Conservation (phyloP, 2,797 vertebrate species). For the Emys orbicularis region DNA sequence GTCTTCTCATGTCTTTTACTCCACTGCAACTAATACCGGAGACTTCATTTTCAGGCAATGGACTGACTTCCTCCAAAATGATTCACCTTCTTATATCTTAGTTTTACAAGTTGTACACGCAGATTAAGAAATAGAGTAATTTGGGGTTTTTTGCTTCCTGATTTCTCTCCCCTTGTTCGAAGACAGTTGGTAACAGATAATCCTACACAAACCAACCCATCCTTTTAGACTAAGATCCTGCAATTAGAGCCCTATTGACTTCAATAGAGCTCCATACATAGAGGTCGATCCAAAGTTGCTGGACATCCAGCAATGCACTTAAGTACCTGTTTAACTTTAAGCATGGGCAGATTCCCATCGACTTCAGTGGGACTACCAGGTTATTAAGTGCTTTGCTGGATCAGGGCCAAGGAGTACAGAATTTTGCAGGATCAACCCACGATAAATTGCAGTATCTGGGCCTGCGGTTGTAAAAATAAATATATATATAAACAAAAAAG, state of each 20-base stretch:
- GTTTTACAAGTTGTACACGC: background rate
- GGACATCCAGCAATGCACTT: background rate
- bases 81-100: background rate
- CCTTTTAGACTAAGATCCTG: background rate
- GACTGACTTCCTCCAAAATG: conserved; percentile 1
- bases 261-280: background rate
- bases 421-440: background rate
- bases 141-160: accelerated
- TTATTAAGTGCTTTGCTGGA: background rate
- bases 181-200: background rate
- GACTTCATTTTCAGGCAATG: background rate
- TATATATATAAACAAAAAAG: background rate
- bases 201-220: background rate
- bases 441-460: too few relatives aligned
- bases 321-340: background rate
- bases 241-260: background rate
- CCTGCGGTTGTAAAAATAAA: background rate
- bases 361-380: background rate
- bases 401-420: background rate
- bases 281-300: background rate
- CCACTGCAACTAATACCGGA: background rate
- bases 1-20: conserved; percentile 42
- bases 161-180: background rate
- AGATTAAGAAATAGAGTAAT: background rate
- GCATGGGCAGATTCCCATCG: background rate